Evolutionary conservation across 1,140 invertebrate species (phyloP).

Genomic region (Drosophila gunungcola): DNA sequence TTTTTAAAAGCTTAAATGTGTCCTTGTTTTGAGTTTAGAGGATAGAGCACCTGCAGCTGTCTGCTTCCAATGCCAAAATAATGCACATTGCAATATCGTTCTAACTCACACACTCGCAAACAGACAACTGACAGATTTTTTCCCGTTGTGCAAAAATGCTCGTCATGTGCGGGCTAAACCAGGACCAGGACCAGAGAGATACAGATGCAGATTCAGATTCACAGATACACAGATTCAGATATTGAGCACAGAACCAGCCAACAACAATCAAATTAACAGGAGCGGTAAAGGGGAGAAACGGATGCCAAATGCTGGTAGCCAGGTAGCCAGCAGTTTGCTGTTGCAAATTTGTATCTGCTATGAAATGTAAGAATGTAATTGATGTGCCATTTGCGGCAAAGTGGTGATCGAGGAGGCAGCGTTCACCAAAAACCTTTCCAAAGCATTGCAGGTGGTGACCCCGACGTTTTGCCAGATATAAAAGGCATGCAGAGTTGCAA

Average conservation of each 20-base stretch:
- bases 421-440: conserved; percentile 2
- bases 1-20: too few relatives aligned
- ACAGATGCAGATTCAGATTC: conserved; percentile 40
- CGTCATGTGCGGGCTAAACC: conserved; percentile 64
- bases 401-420: conserved; percentile 28
- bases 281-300: conserved; percentile 10
- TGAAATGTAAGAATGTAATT: conserved; percentile 74
- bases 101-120: conserved; percentile 41
- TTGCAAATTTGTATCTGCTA: conserved; percentile 72
- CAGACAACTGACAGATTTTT: conserved; percentile 72
- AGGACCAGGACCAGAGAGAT: conserved; percentile 22
- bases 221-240: conserved; percentile 11
- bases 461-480: conserved; percentile 9
- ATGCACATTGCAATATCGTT: conserved; percentile 63
- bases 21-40: not conserved
- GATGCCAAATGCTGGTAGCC: conserved; percentile 45
- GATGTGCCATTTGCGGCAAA: conserved; percentile 73
- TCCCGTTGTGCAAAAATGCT: conserved; percentile 63
- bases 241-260: conserved; percentile 35
- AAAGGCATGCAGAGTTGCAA: not conserved
- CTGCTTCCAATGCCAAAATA: conserved; percentile 59
- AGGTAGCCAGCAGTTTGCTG: conserved; percentile 34
- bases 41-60: conserved; percentile 32
- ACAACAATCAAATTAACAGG: conserved; percentile 60
- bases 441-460: conserved; percentile 31